Conservation (phyloP, 1,140 invertebrate genomes). For the Thrips palmi region DNA sequence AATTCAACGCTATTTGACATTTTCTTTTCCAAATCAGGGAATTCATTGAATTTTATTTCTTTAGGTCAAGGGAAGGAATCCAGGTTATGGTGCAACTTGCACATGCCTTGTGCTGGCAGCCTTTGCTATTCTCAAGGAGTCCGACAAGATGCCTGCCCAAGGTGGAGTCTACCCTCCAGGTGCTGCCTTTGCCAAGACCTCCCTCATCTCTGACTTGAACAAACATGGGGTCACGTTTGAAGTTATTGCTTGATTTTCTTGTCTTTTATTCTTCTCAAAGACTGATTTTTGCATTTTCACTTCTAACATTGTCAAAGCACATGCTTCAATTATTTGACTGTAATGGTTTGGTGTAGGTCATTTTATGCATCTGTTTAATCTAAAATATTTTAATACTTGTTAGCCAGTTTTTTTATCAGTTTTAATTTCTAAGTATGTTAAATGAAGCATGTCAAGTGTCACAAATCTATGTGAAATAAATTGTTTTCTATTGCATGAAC, state of each 20-base stretch:
- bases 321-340: no score
- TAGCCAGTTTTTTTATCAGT: no score
- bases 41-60: slow-evolving; percentile 7
- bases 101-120: slow-evolving; percentile 50
- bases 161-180: slow-evolving; percentile 40
- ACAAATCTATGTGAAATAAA: no score
- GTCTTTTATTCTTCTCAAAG: background rate
- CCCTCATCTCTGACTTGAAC: slow-evolving; percentile 35
- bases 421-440: no score
- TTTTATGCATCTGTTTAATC: no score
- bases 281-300: background rate
- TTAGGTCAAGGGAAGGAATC: slow-evolving; percentile 38
- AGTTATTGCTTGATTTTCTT: slow-evolving; percentile 22
- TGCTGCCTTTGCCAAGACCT: slow-evolving; percentile 40
- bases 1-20: background rate
- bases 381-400: no score
- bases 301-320: no score
- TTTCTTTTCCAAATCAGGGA: background rate
- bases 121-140: slow-evolving; percentile 55
- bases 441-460: no score
- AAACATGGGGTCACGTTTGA: slow-evolving; percentile 40
- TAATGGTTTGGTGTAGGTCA: no score
- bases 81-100: slow-evolving; percentile 69
- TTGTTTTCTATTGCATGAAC: no score
- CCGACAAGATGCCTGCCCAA: slow-evolving; percentile 47